Evolutionary conservation across 2,797 vertebrate species (phyloP).

Genomic region (Mus caroli): DNA sequence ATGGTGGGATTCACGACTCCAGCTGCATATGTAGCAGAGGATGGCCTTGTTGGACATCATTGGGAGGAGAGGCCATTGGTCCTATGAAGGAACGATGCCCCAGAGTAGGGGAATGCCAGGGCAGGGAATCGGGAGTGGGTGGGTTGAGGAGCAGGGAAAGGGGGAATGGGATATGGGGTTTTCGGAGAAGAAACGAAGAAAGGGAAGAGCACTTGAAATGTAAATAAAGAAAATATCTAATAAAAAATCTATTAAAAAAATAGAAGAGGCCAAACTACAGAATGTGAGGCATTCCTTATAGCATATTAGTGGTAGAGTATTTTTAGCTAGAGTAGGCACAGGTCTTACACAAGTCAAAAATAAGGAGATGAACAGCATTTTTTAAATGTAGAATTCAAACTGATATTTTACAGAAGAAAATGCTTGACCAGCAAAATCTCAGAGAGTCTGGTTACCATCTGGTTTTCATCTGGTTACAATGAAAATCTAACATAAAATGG

Average conservation of each 20-base stretch:
- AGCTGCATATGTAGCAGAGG: no score
- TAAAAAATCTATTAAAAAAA: slow-evolving; percentile 21
- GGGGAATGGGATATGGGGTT: no score
- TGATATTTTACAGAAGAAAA: not conserved
- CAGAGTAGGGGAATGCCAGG: no score
- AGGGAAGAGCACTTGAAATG: no score
- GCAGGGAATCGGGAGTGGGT: no score
- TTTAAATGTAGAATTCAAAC: not conserved
- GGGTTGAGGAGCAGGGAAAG: no score
- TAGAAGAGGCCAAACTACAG: not conserved
- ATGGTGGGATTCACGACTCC: no score
- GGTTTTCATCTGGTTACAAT: not conserved
- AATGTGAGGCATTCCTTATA: not conserved
- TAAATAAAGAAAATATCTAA: no score
- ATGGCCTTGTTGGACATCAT: no score
- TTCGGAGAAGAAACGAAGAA: no score
- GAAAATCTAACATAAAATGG: slow-evolving; percentile 31
- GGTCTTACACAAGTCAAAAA: not conserved
- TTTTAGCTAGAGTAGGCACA: not conserved
- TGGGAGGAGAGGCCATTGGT: no score
- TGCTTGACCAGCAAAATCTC: not conserved
- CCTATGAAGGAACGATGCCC: no score
- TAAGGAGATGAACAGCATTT: not conserved
- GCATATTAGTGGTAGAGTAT: not conserved
- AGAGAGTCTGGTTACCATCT: not conserved